Conservation (phyloP, 2,888 invertebrate species). For the Aphodius sticticus region DNA sequence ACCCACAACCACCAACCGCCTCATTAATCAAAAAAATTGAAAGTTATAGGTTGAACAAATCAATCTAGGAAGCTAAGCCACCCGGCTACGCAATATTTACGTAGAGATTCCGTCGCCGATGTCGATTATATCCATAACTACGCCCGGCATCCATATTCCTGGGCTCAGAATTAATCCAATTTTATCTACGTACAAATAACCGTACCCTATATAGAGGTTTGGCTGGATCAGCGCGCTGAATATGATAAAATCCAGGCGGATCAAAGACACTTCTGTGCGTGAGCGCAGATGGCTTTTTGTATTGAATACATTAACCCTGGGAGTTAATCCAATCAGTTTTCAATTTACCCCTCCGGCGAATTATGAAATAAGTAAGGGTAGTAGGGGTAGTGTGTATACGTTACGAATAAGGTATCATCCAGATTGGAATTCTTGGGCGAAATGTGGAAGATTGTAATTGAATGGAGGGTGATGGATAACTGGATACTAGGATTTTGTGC, state of each 20-base stretch:
- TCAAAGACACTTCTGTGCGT: background rate
- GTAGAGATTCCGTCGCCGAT: slow-evolving; percentile 15
- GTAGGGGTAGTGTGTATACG: background rate
- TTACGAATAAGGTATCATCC: background rate
- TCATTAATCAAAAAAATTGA: background rate
- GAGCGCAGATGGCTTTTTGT: background rate
- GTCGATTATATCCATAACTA: slow-evolving; percentile 16
- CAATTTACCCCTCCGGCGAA: background rate
- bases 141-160: slow-evolving; percentile 19
- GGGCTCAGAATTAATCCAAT: slow-evolving; percentile 16
- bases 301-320: background rate
- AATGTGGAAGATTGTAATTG: background rate
- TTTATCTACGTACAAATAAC: slow-evolving; percentile 8
- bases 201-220: background rate
- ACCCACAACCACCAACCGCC: background rate
- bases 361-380: background rate
- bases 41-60: slow-evolving; percentile 4
- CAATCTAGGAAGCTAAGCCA: background rate
- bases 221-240: background rate
- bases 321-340: background rate
- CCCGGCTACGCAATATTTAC: slow-evolving; percentile 15
- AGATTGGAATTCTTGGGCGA: background rate
- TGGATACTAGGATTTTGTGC: background rate
- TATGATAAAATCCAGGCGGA: background rate
- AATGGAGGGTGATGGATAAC: background rate